phyloP scores from a whole-genome alignment of 2,888 invertebrate species.

The Patella pellucida region DNA sequence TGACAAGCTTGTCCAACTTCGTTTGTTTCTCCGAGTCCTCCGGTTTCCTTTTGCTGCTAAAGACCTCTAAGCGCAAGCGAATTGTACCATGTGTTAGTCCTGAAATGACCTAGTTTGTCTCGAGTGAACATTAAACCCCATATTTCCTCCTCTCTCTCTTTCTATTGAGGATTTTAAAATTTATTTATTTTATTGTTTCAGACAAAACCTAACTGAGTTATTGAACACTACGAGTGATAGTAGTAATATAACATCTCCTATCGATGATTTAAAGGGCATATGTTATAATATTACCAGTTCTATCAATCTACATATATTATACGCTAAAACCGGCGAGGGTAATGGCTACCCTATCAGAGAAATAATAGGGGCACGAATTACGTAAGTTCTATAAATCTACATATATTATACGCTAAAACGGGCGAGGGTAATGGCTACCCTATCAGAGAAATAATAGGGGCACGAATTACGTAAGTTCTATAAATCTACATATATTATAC shows the following conservation, averaged over 20 bases:
- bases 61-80: too few species aligned
- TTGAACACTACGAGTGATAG: slow-evolving; percentile 29
- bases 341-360: slow-evolving; percentile 54
- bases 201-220: slow-evolving; percentile 8
- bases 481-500: slow-evolving; percentile 61
- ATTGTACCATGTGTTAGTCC: too few species aligned
- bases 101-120: too few species aligned
- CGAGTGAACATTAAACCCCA: too few species aligned
- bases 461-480: slow-evolving; percentile 57
- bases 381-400: slow-evolving; percentile 56
- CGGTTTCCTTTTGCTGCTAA: too few species aligned
- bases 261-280: slow-evolving; percentile 45
- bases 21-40: too few species aligned
- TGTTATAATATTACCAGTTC: slow-evolving; percentile 58
- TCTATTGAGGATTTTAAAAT: neutral
- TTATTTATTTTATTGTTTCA: neutral
- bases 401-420: slow-evolving; percentile 60
- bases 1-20: too few species aligned
- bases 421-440: slow-evolving; percentile 51
- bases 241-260: slow-evolving; percentile 29
- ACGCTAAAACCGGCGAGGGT: slow-evolving; percentile 56
- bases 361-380: slow-evolving; percentile 61
- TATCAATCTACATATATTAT: slow-evolving; percentile 59
- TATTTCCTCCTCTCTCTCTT: neutral
- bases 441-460: slow-evolving; percentile 60